These are phyloP conservation scores for Mesorhabditis belari DNA, from an alignment of 2,888 invertebrate species.

Conservation along the genomic window DNA sequence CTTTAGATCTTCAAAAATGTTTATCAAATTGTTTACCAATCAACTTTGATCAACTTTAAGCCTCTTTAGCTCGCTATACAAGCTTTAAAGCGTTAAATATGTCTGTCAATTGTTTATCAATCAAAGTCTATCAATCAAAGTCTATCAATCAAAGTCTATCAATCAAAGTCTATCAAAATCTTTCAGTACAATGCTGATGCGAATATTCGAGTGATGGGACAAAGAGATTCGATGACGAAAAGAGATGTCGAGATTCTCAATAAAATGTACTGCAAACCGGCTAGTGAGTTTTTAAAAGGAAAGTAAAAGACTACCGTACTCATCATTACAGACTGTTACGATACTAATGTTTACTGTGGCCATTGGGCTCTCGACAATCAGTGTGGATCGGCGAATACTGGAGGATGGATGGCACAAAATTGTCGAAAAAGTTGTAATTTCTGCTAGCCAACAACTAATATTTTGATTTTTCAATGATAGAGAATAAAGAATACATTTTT, in stretches of 20 bases:
- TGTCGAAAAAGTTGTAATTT: constrained; percentile 46
- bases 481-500: too few relatives aligned
- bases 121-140: neutral
- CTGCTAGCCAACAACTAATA: too few relatives aligned
- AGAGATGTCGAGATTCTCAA: constrained; percentile 41
- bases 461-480: too few relatives aligned
- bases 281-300: neutral
- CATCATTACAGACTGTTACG: constrained; percentile 32
- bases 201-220: constrained; percentile 40
- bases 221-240: constrained; percentile 34
- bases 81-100: too few relatives aligned
- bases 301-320: constrained; percentile 10
- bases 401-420: constrained; percentile 40
- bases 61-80: too few relatives aligned
- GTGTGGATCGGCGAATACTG: constrained; percentile 30
- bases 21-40: too few relatives aligned
- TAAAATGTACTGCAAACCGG: constrained; percentile 47
- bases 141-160: neutral
- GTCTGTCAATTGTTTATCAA: neutral
- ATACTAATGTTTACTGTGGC: constrained; percentile 48
- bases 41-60: too few relatives aligned
- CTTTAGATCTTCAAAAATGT: too few relatives aligned
- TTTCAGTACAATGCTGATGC: constrained; percentile 20
- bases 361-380: constrained; percentile 42
- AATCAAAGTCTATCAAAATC: neutral